Percentiles rank a stretch among this genome's conserved stretches.
phyloP scores from a whole-genome alignment of 2,113 vertebrate genomes.

The Cololabis saira region DNA sequence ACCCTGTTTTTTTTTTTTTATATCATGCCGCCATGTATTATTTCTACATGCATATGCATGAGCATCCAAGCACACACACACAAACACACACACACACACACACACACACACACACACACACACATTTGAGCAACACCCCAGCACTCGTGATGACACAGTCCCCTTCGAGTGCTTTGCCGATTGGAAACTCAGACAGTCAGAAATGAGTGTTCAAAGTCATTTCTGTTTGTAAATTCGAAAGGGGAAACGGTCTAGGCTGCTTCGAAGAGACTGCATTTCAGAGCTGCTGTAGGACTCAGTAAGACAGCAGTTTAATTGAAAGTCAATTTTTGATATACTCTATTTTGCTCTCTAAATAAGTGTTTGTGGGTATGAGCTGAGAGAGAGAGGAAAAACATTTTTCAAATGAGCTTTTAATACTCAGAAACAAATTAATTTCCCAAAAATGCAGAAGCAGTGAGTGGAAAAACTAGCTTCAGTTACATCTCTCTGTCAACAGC shows the following conservation, averaged over 20 bases:
- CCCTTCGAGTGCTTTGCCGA: slow-evolving; percentile 38
- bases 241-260: slow-evolving; percentile 45
- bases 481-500: too few relatives aligned
- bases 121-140: slow-evolving; percentile 19
- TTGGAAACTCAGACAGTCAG: slow-evolving; percentile 56
- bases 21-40: slow-evolving; percentile 48
- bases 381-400: neutral
- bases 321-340: slow-evolving; percentile 69
- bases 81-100: slow-evolving; percentile 8
- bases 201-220: slow-evolving; percentile 61
- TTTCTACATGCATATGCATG: slow-evolving; percentile 56
- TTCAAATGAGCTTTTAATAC: neutral
- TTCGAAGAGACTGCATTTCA: slow-evolving; percentile 43
- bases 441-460: too few relatives aligned
- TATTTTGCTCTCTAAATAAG: slow-evolving; percentile 15
- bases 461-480: too few relatives aligned
- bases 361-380: neutral
- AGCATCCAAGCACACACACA: neutral
- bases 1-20: slow-evolving; percentile 68
- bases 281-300: slow-evolving; percentile 48
- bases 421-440: slow-evolving; percentile 29
- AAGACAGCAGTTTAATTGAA: slow-evolving; percentile 67
- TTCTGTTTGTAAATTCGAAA: slow-evolving; percentile 55
- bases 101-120: slow-evolving; percentile 21
- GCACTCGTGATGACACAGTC: slow-evolving; percentile 42